A percentile compares a stretch with the other conserved stretches of the same genome.
Evolutionary conservation across 2,113 vertebrate species (phyloP).

Genomic region (Sylvia atricapilla): DNA sequence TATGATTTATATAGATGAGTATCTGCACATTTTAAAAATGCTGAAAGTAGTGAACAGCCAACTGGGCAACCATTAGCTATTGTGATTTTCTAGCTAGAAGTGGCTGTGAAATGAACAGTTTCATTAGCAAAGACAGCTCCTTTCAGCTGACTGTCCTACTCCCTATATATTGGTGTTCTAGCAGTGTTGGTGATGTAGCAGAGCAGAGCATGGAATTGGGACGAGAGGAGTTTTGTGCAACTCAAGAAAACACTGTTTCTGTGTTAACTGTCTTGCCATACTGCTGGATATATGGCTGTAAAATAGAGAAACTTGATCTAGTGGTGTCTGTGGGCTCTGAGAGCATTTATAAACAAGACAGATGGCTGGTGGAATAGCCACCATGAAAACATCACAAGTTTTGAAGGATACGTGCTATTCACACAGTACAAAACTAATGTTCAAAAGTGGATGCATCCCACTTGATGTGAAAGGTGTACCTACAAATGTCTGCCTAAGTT

Average conservation of each 20-base stretch:
- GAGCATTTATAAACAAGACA: neutral
- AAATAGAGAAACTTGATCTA: neutral
- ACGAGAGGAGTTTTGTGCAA: neutral
- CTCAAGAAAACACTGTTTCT: neutral
- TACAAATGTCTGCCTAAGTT: neutral
- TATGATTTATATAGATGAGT: neutral
- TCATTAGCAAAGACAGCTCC: neutral
- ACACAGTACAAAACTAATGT: neutral
- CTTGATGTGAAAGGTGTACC: neutral
- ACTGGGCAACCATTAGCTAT: neutral
- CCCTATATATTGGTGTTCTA: neutral
- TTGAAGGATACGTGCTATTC: neutral
- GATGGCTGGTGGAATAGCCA: neutral
- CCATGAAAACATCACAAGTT: neutral
- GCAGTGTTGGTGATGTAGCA: accelerated
- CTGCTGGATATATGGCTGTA: neutral
- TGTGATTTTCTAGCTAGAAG: neutral
- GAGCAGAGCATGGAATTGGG: neutral
- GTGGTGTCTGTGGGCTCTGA: neutral
- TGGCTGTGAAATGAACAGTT: neutral
- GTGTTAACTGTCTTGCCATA: neutral
- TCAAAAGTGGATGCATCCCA: neutral
- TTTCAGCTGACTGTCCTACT: neutral
- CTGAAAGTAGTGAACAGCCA: neutral
- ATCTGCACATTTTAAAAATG: neutral